phyloP scores from a whole-genome alignment of 2,797 vertebrate genomes.

The Onychomys torridus region DNA sequence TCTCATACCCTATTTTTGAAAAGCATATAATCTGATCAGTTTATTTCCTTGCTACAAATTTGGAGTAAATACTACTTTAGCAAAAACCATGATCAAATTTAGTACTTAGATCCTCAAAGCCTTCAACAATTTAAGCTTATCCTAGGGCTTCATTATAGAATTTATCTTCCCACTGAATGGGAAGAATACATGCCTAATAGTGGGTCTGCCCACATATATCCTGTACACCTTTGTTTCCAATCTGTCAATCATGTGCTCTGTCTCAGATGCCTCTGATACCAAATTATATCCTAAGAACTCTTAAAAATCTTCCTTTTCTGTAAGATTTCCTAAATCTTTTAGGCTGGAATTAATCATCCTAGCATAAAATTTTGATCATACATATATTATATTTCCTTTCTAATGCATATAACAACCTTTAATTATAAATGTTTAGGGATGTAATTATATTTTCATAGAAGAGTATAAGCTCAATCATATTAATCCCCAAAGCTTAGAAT shows the following conservation, averaged over 20 bases:
- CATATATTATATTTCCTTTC: background rate
- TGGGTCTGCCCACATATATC: background rate
- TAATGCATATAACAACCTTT: background rate
- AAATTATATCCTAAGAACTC: background rate
- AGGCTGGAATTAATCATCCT: background rate
- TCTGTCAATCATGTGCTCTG: background rate
- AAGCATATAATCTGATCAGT: background rate
- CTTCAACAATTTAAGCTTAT: background rate
- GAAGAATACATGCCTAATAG: background rate
- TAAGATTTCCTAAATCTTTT: background rate
- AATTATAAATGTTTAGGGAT: conserved; percentile 32
- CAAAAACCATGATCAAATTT: background rate
- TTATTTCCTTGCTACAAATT: background rate
- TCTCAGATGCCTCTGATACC: background rate
- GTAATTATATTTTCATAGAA: background rate
- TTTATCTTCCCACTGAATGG: no score
- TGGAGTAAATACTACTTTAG: background rate
- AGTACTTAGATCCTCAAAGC: background rate
- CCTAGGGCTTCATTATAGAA: background rate
- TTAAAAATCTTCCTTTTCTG: background rate
- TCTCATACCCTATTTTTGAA: background rate
- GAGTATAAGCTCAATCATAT: conserved; percentile 9
- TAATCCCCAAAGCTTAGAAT: conserved; percentile 4
- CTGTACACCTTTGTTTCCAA: background rate
- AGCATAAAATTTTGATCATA: background rate